These are phyloP conservation scores for Centrocercus urophasianus DNA, from an alignment of 2,113 vertebrate genomes.

Conservation along the genomic window DNA sequence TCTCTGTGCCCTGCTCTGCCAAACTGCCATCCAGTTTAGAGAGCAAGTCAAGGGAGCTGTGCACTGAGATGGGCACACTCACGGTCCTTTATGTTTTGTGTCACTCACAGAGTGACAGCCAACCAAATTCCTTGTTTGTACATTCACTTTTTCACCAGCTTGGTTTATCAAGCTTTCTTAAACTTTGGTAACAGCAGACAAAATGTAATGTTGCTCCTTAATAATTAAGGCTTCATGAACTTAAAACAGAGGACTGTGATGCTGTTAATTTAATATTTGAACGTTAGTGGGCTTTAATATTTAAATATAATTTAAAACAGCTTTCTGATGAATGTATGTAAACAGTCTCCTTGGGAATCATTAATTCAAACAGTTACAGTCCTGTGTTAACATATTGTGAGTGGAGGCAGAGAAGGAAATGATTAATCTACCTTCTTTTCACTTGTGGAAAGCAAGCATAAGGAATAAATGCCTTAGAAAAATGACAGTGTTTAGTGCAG, in stretches of 20 bases:
- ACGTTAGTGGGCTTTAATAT: neutral
- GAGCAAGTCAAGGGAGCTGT: neutral
- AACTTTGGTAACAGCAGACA: neutral
- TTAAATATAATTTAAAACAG: conserved; percentile 15
- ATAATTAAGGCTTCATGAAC: conserved; percentile 1
- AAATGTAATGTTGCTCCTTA: neutral
- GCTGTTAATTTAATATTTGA: conserved; percentile 36
- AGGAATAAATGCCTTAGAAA: neutral
- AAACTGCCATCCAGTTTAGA: neutral
- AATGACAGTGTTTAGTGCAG: neutral
- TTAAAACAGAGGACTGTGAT: conserved; percentile 8
- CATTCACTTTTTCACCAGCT: neutral
- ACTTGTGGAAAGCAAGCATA: neutral
- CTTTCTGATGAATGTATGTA: neutral
- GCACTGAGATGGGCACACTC: neutral
- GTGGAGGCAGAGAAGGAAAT: conserved; percentile 8
- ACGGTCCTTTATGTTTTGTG: neutral
- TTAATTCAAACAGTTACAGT: conserved; percentile 3
- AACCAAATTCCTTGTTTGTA: neutral
- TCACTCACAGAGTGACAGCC: neutral
- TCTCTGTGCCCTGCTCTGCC: neutral
- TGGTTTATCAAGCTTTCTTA: neutral
- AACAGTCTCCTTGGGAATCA: neutral
- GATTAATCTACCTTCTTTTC: neutral
- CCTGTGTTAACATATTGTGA: neutral